Evolutionary conservation across 2,113 vertebrate species (phyloP).

Genomic region (Pedionomus torquatus): DNA sequence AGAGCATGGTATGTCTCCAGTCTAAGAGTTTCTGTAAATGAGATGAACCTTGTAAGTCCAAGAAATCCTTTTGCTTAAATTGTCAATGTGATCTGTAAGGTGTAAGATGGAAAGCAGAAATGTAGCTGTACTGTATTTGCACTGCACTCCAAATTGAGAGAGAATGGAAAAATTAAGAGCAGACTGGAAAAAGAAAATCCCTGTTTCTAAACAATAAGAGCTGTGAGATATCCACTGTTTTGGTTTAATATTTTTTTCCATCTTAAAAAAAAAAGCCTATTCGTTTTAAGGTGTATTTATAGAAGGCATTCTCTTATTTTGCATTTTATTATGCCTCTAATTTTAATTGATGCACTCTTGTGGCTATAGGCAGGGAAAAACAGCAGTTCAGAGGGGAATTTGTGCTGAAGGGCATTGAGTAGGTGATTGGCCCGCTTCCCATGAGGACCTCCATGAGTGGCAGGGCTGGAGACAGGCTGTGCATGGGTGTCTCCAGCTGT

Average conservation of each 20-base stretch:
- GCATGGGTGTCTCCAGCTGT: not conserved
- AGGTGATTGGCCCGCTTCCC: not conserved
- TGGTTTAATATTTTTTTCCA: constrained; percentile 42
- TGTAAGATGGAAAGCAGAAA: constrained; percentile 53
- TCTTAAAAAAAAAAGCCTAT: not conserved
- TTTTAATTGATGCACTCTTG: not conserved
- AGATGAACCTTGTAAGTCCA: not conserved
- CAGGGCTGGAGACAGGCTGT: not conserved
- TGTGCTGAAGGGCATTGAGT: not conserved
- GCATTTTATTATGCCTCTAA: not conserved
- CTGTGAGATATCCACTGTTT: constrained; percentile 41
- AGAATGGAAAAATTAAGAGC: constrained; percentile 59
- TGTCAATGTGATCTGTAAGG: constrained; percentile 12
- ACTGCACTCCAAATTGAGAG: not conserved
- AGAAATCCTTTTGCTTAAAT: constrained; percentile 14
- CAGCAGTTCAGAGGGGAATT: rapidly evolving
- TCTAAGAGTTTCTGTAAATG: not conserved
- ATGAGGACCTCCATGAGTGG: rapidly evolving
- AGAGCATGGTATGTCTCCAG: not conserved
- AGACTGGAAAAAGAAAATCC: constrained; percentile 57
- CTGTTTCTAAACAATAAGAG: constrained; percentile 52
- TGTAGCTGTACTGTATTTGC: not conserved
- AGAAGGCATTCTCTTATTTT: constrained; percentile 3
- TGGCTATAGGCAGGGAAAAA: not conserved
- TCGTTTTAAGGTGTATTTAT: constrained; percentile 53